Evolutionary conservation across 53 echinoderm and acorn worm genomes (phyloP).

Genomic region (Hippasteria phrygiana): DNA sequence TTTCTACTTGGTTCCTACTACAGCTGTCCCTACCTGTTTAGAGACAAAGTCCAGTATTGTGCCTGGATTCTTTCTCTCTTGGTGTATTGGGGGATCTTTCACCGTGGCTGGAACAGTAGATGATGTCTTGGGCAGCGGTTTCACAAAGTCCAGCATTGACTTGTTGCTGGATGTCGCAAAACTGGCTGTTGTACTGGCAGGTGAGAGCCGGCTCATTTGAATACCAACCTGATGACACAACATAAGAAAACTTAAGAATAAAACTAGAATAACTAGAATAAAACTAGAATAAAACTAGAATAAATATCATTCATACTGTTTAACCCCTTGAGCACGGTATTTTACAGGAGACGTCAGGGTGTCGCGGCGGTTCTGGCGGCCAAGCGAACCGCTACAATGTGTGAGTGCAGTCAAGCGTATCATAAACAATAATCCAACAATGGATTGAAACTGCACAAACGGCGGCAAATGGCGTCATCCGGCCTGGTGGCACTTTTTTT

Average conservation of each 20-base stretch:
- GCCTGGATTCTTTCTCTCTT: constrained; percentile 26
- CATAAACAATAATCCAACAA: too few relatives aligned
- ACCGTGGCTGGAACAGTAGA: not conserved
- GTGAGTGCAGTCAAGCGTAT: too few relatives aligned
- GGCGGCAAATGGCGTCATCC: too few relatives aligned
- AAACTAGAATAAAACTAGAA: not conserved
- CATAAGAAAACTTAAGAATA: not conserved
- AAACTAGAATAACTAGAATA: too few relatives aligned
- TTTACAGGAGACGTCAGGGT: too few relatives aligned
- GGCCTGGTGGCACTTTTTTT: too few relatives aligned
- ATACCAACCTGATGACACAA: constrained; percentile 67
- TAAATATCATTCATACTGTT: not conserved
- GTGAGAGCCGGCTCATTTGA: constrained; percentile 73
- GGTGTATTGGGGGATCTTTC: not conserved
- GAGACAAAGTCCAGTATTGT: constrained; percentile 76
- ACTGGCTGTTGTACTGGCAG: not conserved
- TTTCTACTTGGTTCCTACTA: too few relatives aligned
- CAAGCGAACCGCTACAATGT: too few relatives aligned
- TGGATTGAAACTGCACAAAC: too few relatives aligned
- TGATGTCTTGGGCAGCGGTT: constrained; percentile 16
- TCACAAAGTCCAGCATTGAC: constrained; percentile 84
- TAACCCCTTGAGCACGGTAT: too few relatives aligned
- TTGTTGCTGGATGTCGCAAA: constrained; percentile 38
- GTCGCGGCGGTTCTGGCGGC: too few relatives aligned
- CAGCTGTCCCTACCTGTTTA: constrained; percentile 47